These are phyloP conservation scores for Coptodon rendalli DNA, from an alignment of 2,113 vertebrate genomes.

Conservation along the genomic window DNA sequence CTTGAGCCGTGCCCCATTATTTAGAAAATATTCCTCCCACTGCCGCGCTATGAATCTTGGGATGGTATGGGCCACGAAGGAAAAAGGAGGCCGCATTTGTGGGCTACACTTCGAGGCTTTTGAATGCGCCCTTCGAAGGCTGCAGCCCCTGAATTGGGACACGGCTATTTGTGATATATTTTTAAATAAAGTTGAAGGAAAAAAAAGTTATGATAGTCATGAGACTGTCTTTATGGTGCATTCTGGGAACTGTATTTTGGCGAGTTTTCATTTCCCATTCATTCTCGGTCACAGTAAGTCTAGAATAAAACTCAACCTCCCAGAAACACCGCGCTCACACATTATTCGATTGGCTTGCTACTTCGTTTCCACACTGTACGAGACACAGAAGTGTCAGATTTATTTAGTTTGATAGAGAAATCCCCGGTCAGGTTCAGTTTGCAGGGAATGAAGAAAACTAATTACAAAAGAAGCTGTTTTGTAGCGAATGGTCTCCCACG, in stretches of 20 bases:
- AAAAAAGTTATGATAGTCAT: conserved; percentile 38
- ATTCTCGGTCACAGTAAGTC: rapidly evolving
- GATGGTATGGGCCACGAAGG: not conserved
- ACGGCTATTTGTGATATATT: not conserved
- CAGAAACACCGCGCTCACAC: conserved; percentile 8
- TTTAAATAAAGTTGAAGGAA: not conserved
- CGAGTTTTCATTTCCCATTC: rapidly evolving
- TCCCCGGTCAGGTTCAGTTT: not conserved
- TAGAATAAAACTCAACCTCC: conserved; percentile 50
- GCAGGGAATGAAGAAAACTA: no score
- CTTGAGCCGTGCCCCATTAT: not conserved
- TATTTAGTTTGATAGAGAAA: not conserved
- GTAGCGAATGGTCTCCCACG: not conserved
- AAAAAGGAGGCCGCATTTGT: not conserved
- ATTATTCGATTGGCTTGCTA: conserved; percentile 15
- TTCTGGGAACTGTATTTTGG: conserved; percentile 52
- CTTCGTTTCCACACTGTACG: conserved; percentile 41
- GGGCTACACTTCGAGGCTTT: not conserved
- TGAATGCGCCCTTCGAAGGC: not conserved
- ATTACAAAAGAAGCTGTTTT: not conserved
- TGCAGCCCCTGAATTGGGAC: not conserved
- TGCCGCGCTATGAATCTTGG: not conserved
- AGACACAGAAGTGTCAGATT: conserved; percentile 14
- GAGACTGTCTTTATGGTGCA: conserved; percentile 19
- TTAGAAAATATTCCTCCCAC: not conserved